A percentile compares a stretch with the other conserved stretches of the same genome.
Evolutionary conservation across 2,888 invertebrate genomes (phyloP).

Genomic region (Amaurobius ferox): DNA sequence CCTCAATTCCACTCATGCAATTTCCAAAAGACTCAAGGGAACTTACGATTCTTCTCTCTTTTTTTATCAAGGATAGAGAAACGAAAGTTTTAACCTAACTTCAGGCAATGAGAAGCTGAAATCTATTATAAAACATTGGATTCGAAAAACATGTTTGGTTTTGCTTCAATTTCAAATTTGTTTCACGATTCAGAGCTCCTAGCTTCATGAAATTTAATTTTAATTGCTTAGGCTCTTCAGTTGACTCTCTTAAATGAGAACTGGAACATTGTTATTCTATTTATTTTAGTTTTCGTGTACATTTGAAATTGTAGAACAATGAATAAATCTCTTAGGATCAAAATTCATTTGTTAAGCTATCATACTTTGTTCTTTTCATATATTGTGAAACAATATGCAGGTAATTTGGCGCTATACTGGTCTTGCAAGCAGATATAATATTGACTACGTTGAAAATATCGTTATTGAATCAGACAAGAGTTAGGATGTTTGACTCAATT

Average conservation of each 20-base stretch:
- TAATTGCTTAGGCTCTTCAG: not conserved
- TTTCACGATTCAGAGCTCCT: not conserved
- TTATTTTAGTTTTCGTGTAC: not conserved
- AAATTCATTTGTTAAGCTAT: no score
- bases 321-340: no score
- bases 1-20: not conserved
- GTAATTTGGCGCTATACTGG: no score
- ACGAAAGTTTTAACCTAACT: not conserved
- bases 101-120: not conserved
- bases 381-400: no score
- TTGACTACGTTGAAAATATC: no score
- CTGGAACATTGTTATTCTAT: not conserved
- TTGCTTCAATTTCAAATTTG: not conserved
- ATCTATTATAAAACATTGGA: conserved; percentile 6
- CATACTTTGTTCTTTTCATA: no score
- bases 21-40: not conserved
- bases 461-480: no score
- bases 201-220: not conserved
- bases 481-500: no score
- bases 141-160: not conserved
- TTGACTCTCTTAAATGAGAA: not conserved
- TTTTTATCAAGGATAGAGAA: not conserved
- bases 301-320: no score
- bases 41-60: not conserved
- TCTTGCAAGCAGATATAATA: no score